Conservation (phyloP, 2,888 invertebrate genomes). For the Nephrotoma flavescens region DNA sequence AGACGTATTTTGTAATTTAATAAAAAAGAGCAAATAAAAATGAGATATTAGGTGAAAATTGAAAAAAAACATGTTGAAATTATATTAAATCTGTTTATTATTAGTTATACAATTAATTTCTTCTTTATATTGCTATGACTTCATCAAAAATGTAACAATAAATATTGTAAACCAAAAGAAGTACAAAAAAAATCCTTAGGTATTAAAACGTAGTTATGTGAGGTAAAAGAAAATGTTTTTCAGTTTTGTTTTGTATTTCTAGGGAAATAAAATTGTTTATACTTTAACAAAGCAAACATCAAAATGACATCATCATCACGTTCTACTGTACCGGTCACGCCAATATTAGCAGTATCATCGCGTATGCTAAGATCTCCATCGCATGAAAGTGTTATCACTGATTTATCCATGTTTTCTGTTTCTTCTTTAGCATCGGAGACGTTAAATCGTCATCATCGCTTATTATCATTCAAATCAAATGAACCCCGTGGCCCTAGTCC, state of each 20-base stretch:
- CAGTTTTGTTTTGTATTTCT: background rate
- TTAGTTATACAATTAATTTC: background rate
- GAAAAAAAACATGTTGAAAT: background rate
- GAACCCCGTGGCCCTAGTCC: constrained; percentile 50
- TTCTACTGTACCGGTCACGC: constrained; percentile 15
- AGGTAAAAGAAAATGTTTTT: background rate
- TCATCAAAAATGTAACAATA: background rate
- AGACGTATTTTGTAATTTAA: background rate
- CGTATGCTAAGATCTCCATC: constrained; percentile 63
- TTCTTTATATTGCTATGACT: background rate
- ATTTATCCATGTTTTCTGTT: constrained; percentile 63
- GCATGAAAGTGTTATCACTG: constrained; percentile 72
- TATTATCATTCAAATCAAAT: constrained; percentile 35
- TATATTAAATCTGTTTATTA: background rate
- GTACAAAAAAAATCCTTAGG: background rate
- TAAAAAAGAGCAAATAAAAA: background rate
- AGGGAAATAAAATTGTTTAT: background rate
- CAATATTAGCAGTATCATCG: constrained; percentile 35
- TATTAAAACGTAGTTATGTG: background rate
- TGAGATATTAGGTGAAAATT: background rate
- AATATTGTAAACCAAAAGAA: background rate
- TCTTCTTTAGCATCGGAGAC: constrained; percentile 47
- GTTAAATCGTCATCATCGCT: constrained; percentile 25
- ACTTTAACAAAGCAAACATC: background rate
- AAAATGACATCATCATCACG: constrained; percentile 15